phyloP scores from a whole-genome alignment of 2,888 invertebrate species.

The Pseudococcus viburni region DNA sequence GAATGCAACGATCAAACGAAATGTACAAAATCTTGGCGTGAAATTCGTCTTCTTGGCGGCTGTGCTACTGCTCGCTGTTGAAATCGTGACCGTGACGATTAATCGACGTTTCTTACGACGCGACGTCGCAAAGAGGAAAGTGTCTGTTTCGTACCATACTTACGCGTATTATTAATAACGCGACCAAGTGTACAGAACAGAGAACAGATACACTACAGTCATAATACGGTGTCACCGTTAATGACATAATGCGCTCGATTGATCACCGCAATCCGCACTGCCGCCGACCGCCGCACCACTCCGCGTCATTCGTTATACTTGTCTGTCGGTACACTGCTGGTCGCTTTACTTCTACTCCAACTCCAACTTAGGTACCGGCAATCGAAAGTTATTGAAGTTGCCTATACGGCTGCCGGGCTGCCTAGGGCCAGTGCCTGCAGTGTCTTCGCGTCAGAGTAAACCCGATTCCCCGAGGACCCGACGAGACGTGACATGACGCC shows the following conservation, averaged over 20 bases:
- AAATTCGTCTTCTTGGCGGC: neutral
- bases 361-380: neutral
- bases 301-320: neutral
- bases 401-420: neutral
- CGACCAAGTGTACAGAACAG: neutral
- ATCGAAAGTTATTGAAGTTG: neutral
- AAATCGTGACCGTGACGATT: conserved; percentile 66
- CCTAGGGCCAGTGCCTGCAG: neutral
- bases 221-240: conserved; percentile 26
- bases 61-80: neutral
- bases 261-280: neutral
- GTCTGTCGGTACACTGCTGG: neutral
- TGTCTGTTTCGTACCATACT: neutral
- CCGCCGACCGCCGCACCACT: too few species aligned
- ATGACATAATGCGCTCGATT: conserved; percentile 17
- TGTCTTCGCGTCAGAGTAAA: too few species aligned
- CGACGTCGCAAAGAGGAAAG: conserved; percentile 69
- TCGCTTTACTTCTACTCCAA: neutral
- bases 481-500: too few species aligned
- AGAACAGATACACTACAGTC: neutral
- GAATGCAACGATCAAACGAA: neutral
- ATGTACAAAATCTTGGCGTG: neutral
- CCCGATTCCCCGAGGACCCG: too few species aligned
- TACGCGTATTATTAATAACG: conserved; percentile 6
- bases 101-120: conserved; percentile 66